phyloP scores from a whole-genome alignment of 1,140 invertebrate genomes.

The Drosophila sechellia region DNA sequence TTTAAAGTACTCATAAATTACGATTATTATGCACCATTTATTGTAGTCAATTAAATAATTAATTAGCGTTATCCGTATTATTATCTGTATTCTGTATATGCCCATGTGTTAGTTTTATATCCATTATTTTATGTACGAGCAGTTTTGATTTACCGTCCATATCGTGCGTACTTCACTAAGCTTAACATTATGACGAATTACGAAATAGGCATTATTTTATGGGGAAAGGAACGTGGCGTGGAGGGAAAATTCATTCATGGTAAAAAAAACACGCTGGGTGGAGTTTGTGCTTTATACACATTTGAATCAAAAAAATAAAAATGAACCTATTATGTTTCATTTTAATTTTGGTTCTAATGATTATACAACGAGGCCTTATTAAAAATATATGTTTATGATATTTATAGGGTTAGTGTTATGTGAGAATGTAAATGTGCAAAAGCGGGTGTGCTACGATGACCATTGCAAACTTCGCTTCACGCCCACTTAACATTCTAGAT shows the following conservation, averaged over 20 bases:
- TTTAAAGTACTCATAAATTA: conserved; percentile 51
- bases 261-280: conserved; percentile 5
- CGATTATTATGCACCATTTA: conserved; percentile 74
- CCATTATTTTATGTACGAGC: conserved; percentile 23
- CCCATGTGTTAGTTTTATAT: conserved; percentile 36
- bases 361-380: conserved; percentile 16
- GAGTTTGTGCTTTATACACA: conserved; percentile 33
- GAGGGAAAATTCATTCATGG: conserved; percentile 9
- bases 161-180: conserved; percentile 13
- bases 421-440: conserved; percentile 30
- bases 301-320: conserved; percentile 11
- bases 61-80: conserved; percentile 49
- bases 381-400: conserved; percentile 32
- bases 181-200: conserved; percentile 20
- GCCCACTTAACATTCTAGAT: conserved; percentile 46
- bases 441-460: conserved; percentile 3
- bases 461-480: conserved; percentile 10
- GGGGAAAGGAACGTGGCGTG: conserved; percentile 14
- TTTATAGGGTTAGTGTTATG: conserved; percentile 35
- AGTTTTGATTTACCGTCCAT: conserved; percentile 6
- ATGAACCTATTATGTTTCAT: neutral
- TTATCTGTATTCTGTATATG: conserved; percentile 48
- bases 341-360: conserved; percentile 3
- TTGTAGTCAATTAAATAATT: conserved; percentile 73
- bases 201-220: conserved; percentile 29